Conservation (phyloP, 2,888 invertebrate genomes). For the Oscheius sp. region DNA sequence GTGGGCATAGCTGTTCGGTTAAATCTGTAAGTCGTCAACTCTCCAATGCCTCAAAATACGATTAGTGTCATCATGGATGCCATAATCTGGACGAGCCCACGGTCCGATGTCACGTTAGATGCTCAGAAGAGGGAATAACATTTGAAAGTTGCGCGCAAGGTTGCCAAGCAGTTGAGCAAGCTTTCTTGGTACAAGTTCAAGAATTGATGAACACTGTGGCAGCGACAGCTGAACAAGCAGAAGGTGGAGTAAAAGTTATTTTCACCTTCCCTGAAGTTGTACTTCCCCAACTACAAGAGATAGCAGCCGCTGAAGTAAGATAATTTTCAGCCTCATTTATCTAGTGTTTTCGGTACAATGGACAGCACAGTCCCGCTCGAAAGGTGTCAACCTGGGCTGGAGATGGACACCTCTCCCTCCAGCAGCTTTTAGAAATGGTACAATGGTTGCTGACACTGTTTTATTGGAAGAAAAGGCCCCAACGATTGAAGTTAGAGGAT, state of each 20-base stretch:
- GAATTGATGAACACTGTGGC: conserved; percentile 31
- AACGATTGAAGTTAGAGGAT: conserved; percentile 26
- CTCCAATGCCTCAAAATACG: neutral
- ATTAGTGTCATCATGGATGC: conserved; percentile 67
- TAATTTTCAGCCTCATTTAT: conserved; percentile 15
- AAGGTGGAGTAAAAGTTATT: conserved; percentile 5
- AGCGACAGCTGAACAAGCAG: neutral
- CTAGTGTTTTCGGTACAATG: conserved; percentile 39
- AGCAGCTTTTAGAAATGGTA: conserved; percentile 48
- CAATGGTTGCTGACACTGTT: conserved; percentile 44
- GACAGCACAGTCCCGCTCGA: conserved; percentile 61
- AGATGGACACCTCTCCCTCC: conserved; percentile 59
- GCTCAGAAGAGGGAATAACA: conserved; percentile 47
- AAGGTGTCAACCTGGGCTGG: conserved; percentile 8
- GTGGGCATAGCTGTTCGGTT: conserved; percentile 58
- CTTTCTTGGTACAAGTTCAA: conserved; percentile 67
- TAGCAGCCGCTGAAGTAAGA: conserved; percentile 67
- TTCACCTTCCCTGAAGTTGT: conserved; percentile 41
- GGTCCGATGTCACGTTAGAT: conserved; percentile 60
- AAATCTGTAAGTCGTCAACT: conserved; percentile 53
- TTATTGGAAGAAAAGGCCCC: conserved; percentile 39
- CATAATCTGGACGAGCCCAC: conserved; percentile 64
- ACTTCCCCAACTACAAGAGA: conserved; percentile 40
- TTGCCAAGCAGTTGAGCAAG: conserved; percentile 65
- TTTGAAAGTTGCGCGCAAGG: conserved; percentile 64